Evolutionary conservation across 37 sponge, comb jelly and placozoan species (phyloP).

Genomic region (Ephydatia muelleri): DNA sequence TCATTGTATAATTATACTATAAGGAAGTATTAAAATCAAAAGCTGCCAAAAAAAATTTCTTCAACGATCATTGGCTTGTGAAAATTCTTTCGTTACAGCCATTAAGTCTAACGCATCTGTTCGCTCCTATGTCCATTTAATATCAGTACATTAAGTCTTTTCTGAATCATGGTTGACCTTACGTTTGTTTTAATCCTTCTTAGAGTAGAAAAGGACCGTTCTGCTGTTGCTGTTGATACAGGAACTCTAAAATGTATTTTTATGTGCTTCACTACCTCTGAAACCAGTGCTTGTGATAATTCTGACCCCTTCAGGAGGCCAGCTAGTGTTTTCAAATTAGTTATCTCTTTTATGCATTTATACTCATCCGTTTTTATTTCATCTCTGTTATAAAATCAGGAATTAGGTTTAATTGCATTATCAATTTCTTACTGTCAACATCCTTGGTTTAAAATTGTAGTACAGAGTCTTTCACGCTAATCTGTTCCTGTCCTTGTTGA

Average conservation of each 20-base stretch:
- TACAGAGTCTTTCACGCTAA: too few species aligned
- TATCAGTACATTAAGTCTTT: conserved; percentile 12
- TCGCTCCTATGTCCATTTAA: conserved; percentile 34
- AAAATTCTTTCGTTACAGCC: conserved; percentile 25
- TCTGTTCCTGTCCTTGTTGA: too few species aligned
- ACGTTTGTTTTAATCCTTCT: conserved; percentile 25
- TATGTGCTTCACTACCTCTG: too few species aligned
- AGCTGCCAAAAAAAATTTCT: too few species aligned
- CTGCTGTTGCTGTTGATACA: conserved; percentile 18
- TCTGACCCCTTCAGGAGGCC: conserved; percentile 2
- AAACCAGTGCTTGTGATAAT: neutral
- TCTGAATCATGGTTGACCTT: conserved; percentile 14
- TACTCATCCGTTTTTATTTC: neutral
- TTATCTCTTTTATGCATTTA: neutral
- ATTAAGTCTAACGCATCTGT: conserved; percentile 35
- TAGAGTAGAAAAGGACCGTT: conserved; percentile 24
- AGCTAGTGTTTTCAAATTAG: neutral
- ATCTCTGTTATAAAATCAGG: too few species aligned
- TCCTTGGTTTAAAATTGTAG: too few species aligned
- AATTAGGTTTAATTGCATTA: too few species aligned
- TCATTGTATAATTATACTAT: too few species aligned
- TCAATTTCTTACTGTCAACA: too few species aligned
- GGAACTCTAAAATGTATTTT: neutral
- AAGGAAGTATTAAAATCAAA: too few species aligned
- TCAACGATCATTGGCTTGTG: too few species aligned